These are phyloP conservation scores for Proteles cristata DNA, from an alignment of 2,113 vertebrate species.

Conservation along the genomic window DNA sequence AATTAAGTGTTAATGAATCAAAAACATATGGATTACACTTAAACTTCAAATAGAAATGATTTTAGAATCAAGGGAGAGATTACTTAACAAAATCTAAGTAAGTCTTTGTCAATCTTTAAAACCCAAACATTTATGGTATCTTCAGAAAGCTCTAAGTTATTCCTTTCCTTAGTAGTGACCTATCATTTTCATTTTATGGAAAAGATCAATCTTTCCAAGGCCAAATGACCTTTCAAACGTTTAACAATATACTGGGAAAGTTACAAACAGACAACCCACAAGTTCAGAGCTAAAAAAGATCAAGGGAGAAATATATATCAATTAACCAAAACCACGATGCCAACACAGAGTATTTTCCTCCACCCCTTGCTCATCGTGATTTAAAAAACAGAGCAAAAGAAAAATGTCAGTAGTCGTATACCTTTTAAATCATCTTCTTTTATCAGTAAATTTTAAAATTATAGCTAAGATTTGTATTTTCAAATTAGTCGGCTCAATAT, in stretches of 20 bases:
- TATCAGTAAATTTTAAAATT: neutral
- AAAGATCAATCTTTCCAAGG: neutral
- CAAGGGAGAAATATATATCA: conserved; percentile 1
- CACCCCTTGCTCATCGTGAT: neutral
- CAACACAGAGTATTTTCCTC: neutral
- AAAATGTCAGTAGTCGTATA: neutral
- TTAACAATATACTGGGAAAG: conserved; percentile 13
- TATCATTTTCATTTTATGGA: conserved; percentile 66
- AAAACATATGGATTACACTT: conserved; percentile 80
- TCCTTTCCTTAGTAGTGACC: conserved; percentile 28
- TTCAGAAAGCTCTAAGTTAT: conserved; percentile 33
- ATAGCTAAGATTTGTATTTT: neutral
- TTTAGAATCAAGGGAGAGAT: conserved; percentile 48
- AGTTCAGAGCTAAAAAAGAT: conserved; percentile 34
- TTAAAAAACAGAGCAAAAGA: conserved; percentile 33
- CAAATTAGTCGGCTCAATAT: neutral
- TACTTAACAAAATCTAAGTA: conserved; percentile 56
- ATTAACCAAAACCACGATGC: neutral
- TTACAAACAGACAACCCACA: conserved; percentile 52
- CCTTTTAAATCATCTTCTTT: neutral
- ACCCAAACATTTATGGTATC: conserved; percentile 45
- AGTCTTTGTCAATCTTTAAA: conserved; percentile 46
- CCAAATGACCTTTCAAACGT: conserved; percentile 55
- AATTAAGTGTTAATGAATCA: conserved; percentile 82
- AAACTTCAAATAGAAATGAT: conserved; percentile 78